A percentile compares a stretch with the other conserved stretches of the same genome.
Evolutionary conservation across 2,888 invertebrate genomes (phyloP).

Genomic region (Ischnus inquisitorius): DNA sequence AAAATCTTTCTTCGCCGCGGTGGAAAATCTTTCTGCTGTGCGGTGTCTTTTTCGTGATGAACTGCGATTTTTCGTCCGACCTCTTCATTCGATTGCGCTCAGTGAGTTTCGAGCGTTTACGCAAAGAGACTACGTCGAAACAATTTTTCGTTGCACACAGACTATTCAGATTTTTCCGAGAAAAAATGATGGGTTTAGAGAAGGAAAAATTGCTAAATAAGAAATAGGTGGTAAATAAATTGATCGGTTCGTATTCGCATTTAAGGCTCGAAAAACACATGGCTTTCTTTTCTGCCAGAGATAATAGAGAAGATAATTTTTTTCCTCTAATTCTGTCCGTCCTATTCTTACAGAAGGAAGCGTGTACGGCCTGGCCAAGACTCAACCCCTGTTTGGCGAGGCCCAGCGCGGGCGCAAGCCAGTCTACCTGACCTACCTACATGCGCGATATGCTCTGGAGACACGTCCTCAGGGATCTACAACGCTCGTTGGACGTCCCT

Average conservation of each 20-base stretch:
- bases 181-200: too few relatives aligned
- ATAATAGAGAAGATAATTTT: too few relatives aligned
- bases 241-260: too few relatives aligned
- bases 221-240: too few relatives aligned
- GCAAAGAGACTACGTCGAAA: not conserved
- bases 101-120: not conserved
- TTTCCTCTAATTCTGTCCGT: too few relatives aligned
- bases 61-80: not conserved
- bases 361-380: too few relatives aligned
- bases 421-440: not conserved
- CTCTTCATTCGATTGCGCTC: not conserved
- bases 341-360: too few relatives aligned
- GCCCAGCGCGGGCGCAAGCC: not conserved
- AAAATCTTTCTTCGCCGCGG: not conserved
- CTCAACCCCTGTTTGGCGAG: too few relatives aligned
- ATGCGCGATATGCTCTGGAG: not conserved
- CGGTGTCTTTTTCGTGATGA: not conserved
- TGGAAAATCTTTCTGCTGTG: constrained; percentile 6
- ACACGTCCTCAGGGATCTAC: not conserved
- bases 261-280: too few relatives aligned
- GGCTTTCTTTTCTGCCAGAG: too few relatives aligned
- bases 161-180: too few relatives aligned
- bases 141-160: not conserved
- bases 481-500: constrained; percentile 17
- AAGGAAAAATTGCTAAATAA: too few relatives aligned